Percentiles rank a stretch among this genome's conserved stretches.
Evolutionary conservation across 1,140 invertebrate species (phyloP).

Genomic region (Lepidurus apus): DNA sequence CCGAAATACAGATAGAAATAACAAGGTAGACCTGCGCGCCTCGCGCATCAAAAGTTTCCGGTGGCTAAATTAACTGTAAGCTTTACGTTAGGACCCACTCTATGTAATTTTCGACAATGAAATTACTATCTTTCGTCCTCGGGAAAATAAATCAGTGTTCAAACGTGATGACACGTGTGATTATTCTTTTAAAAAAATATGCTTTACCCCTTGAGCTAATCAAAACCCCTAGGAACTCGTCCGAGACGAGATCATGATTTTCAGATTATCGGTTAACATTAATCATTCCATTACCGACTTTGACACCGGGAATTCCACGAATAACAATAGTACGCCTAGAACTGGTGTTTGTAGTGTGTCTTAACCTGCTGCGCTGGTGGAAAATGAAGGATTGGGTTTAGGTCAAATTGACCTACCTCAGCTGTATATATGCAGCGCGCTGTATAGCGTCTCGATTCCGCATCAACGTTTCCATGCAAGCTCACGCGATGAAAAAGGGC

Average conservation of each 20-base stretch:
- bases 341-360: not conserved
- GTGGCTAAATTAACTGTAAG: not conserved
- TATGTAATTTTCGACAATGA: not conserved
- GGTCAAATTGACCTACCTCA: not conserved
- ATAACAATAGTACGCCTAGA: not conserved
- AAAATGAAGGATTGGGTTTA: conserved; percentile 18
- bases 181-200: not conserved
- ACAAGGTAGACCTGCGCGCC: not conserved
- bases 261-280: not conserved
- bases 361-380: conserved; percentile 2
- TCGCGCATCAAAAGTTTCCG: not conserved
- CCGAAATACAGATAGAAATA: not conserved
- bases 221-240: not conserved
- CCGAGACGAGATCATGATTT: not conserved
- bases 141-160: not conserved
- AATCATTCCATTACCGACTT: not conserved
- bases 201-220: not conserved
- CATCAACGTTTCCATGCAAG: not conserved
- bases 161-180: not conserved
- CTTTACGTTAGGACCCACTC: not conserved
- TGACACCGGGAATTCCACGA: not conserved
- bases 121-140: not conserved
- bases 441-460: no score
- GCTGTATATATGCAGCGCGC: not conserved
- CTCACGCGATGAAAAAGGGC: not conserved